Evolutionary conservation across 2,797 vertebrate genomes (phyloP).

Genomic region (Gymnoscopelus braueri): DNA sequence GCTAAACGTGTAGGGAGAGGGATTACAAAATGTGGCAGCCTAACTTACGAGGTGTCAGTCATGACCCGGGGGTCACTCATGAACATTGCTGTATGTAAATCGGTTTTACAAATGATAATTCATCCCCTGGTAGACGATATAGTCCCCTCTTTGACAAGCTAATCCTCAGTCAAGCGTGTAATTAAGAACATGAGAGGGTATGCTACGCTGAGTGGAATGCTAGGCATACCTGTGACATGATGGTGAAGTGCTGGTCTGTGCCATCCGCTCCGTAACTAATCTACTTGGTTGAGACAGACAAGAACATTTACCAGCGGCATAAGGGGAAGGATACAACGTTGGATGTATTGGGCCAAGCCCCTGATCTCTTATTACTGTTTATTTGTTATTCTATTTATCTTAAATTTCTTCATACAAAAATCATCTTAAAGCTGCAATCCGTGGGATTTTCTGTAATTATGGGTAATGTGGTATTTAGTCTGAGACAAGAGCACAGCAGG

Average conservation of each 20-base stretch:
- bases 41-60: slow-evolving; percentile 44
- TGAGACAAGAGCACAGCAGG: neutral
- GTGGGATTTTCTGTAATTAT: too few relatives aligned
- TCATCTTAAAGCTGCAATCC: too few relatives aligned
- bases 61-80: slow-evolving; percentile 55
- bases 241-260: slow-evolving; percentile 24
- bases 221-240: slow-evolving; percentile 35
- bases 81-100: slow-evolving; percentile 57
- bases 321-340: too few relatives aligned
- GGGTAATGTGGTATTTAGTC: neutral
- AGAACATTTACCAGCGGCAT: slow-evolving; percentile 17
- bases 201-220: neutral
- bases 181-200: slow-evolving; percentile 66
- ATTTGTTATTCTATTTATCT: too few relatives aligned
- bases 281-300: slow-evolving; percentile 29
- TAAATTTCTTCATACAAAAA: too few relatives aligned
- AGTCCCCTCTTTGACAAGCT: slow-evolving; percentile 55
- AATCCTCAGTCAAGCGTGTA: slow-evolving; percentile 72
- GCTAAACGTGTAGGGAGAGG: slow-evolving; percentile 30
- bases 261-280: slow-evolving; percentile 39
- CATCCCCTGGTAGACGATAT: slow-evolving; percentile 42
- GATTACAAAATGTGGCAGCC: slow-evolving; percentile 12
- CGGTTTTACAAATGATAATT: slow-evolving; percentile 53
- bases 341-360: too few relatives aligned
- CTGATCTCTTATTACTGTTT: too few relatives aligned